A percentile compares a stretch with the other conserved stretches of the same genome.
These are phyloP conservation scores for Sarcophaga caerulescens DNA, from an alignment of 2,888 invertebrate genomes.

Conservation along the genomic window DNA sequence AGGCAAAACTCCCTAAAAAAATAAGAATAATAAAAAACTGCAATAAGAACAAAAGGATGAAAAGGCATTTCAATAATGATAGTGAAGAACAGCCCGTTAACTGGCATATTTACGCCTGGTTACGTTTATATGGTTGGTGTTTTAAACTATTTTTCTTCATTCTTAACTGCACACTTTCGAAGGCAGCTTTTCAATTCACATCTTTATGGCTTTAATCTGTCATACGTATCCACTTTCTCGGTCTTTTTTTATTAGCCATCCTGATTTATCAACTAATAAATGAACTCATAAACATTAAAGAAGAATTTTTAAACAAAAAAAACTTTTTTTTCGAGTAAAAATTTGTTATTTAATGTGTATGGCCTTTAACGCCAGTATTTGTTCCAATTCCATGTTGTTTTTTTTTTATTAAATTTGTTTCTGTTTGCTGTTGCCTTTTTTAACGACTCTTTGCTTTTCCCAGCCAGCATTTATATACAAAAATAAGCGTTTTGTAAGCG, in stretches of 20 bases:
- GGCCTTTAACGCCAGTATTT: not conserved
- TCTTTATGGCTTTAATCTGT: too few relatives aligned
- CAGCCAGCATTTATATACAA: too few relatives aligned
- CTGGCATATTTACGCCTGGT: not conserved
- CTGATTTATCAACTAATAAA: slow-evolving; percentile 39
- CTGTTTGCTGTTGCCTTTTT: not conserved
- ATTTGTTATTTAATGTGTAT: not conserved
- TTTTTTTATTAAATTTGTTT: not conserved
- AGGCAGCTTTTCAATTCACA: too few relatives aligned
- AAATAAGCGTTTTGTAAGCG: too few relatives aligned
- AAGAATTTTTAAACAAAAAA: not conserved
- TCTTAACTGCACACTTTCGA: too few relatives aligned
- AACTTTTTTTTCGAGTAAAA: not conserved
- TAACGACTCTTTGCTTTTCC: slow-evolving; percentile 5
- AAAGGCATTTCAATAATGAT: slow-evolving; percentile 24
- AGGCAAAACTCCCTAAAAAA: too few relatives aligned
- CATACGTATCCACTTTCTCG: not conserved
- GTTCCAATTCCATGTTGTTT: too few relatives aligned
- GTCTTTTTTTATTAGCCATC: not conserved
- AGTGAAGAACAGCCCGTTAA: not conserved
- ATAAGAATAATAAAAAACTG: too few relatives aligned
- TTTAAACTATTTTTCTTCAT: too few relatives aligned
- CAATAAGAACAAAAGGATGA: not conserved
- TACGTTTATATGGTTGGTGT: not conserved
- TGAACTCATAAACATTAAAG: slow-evolving; percentile 28